Evolutionary conservation across 2,113 vertebrate species (phyloP), one percentile per base, ranked within the genome.

Genomic region (Rutilus rutilus): DNA sequence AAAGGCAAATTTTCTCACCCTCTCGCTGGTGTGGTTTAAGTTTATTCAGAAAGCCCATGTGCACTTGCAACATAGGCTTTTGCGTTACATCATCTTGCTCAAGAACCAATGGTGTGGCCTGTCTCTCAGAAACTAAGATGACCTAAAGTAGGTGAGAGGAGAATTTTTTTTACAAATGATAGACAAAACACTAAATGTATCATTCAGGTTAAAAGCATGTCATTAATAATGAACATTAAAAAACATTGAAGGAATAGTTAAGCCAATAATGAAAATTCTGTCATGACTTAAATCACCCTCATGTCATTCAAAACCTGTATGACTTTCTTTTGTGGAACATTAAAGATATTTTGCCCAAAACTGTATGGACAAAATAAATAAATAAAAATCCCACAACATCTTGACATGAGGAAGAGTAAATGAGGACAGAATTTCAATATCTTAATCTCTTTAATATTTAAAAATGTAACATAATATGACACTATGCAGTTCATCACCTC

Each of bases 1-100:
- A 57, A 78, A 36, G 0, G 14, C 1, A 30, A 19, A 57, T 52
- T 5, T 11, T 30, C 95, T 96, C 95, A 97, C 96, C 96, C 82
- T 97, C 95, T 60, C 96, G 95, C 93, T 99, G 98, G 90, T 99
- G 98, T 71, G 97, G 97, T 90, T 99, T 99, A 90, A 99, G 93
- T 86, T 93, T 96, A 42, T 95, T 97, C 91, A 99, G 96, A 90
- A 99, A 95, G 89, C 94, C 95, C 89, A 92, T 93, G 92, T 99
- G 97, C 92, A 99, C 97, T 91, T 99, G 96, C 45, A 99, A 95
- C 50, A 99, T 87, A 5, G 97, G 96, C 89, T 96, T 92, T 90
- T 97, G 97, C 85, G 97, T 98, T 93, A 95, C 94, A 90, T 96
- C 95, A 90, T 99, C 95, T 94, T 97, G 96, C 93, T 99, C 98